Percentiles rank a stretch among this genome's conserved stretches.
Conservation (phyloP, 2,797 vertebrate species). For the Acanthurus lineatus region DNA sequence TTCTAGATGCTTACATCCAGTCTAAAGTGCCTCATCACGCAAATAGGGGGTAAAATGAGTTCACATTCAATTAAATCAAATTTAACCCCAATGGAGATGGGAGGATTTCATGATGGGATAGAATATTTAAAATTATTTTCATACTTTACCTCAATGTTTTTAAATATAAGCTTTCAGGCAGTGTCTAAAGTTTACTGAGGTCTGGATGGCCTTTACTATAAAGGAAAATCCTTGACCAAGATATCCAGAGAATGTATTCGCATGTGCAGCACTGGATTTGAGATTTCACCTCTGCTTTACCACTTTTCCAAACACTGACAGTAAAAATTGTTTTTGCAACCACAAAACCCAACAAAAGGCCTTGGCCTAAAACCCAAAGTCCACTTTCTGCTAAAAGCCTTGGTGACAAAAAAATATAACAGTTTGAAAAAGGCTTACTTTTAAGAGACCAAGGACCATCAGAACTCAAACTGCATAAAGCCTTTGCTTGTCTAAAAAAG, state of each 20-base stretch:
- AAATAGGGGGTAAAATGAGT: slow-evolving; percentile 44
- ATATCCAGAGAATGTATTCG: background rate
- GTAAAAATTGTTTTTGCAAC: background rate
- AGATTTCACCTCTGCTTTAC: background rate
- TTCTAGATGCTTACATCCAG: slow-evolving; percentile 34
- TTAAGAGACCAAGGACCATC: background rate
- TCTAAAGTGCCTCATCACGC: slow-evolving; percentile 29
- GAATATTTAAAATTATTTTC: background rate
- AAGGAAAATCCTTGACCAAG: background rate
- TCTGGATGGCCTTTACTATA: background rate
- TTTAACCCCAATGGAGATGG: slow-evolving; percentile 4
- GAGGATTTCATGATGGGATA: background rate
- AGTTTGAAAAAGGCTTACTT: background rate
- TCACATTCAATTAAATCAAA: slow-evolving; percentile 43
- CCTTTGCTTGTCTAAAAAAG: background rate
- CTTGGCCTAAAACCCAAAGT: background rate
- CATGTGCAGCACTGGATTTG: background rate
- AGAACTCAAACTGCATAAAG: background rate
- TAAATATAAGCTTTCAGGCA: background rate
- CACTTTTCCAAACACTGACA: background rate
- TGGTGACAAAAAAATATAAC: background rate
- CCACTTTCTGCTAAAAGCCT: background rate
- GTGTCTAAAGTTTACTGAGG: background rate
- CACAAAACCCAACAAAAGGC: background rate
- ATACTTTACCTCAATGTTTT: background rate